These are phyloP conservation scores for Takifugu rubripes DNA, from an alignment of 2,797 vertebrate genomes.

Conservation along the genomic window DNA sequence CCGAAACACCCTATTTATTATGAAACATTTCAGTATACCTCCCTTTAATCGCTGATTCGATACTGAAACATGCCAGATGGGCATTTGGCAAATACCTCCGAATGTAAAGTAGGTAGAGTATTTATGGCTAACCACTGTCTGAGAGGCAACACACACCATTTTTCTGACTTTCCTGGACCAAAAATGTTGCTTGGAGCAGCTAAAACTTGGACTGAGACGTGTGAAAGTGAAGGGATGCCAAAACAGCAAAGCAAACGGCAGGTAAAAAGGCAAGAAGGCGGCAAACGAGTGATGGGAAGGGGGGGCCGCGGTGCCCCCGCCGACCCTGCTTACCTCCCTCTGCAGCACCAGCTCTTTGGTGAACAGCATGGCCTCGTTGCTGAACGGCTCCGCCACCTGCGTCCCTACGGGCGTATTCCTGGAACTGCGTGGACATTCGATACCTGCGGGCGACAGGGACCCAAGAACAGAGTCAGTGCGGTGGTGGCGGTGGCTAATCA, in stretches of 20 bases:
- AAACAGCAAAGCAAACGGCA: slow-evolving; percentile 7
- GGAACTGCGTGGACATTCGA: slow-evolving; percentile 92
- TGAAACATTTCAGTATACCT: no score
- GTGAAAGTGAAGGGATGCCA: slow-evolving; percentile 16
- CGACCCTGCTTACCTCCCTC: slow-evolving; percentile 82
- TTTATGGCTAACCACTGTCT: not conserved
- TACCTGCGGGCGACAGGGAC: slow-evolving; percentile 74
- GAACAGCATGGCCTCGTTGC: slow-evolving; percentile 90
- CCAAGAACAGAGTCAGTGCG: slow-evolving; percentile 14
- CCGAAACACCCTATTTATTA: not conserved
- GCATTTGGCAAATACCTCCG: no score
- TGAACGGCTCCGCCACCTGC: slow-evolving; percentile 93
- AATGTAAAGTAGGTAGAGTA: not conserved
- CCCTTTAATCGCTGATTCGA: no score
- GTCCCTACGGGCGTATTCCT: slow-evolving; percentile 84
- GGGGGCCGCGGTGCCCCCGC: slow-evolving; percentile 2
- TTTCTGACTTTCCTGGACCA: slow-evolving; percentile 20
- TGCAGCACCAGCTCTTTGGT: slow-evolving; percentile 97
- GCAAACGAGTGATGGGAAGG: not conserved
- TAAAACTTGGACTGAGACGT: slow-evolving; percentile 7
- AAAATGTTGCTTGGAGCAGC: slow-evolving; percentile 14
- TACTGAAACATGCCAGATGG: no score
- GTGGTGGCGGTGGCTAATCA: slow-evolving; percentile 18
- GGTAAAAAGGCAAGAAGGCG: not conserved
- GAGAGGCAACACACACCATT: slow-evolving; percentile 8